Evolutionary conservation across 1,140 invertebrate genomes (phyloP).

Genomic region (Leptopilina boulardi): DNA sequence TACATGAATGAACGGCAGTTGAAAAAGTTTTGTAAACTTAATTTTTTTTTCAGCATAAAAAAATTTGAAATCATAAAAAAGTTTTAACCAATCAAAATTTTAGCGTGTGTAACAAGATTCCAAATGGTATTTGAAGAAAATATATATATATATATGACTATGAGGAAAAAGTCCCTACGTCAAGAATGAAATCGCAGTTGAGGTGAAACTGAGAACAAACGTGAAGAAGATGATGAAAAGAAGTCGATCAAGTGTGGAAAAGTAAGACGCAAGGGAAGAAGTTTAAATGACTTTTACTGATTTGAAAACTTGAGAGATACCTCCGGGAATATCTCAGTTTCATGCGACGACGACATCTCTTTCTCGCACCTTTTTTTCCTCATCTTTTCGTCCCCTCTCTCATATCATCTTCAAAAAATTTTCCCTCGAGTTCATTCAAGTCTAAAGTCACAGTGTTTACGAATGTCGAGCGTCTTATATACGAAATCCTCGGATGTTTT

Average conservation of each 20-base stretch:
- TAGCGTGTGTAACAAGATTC: too few relatives aligned
- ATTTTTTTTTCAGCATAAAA: too few relatives aligned
- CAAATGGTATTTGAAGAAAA: too few relatives aligned
- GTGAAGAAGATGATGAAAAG: slow-evolving; percentile 41
- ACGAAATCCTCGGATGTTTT: slow-evolving; percentile 59
- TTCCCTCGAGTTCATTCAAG: slow-evolving; percentile 29
- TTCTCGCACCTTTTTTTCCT: slow-evolving; percentile 35
- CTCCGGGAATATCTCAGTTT: slow-evolving; percentile 58
- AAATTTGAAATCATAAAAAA: too few relatives aligned
- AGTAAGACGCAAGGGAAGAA: slow-evolving; percentile 61
- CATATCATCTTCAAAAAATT: slow-evolving; percentile 45
- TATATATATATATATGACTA: too few relatives aligned
- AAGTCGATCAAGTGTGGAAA: slow-evolving; percentile 48
- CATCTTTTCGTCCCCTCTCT: slow-evolving; percentile 38
- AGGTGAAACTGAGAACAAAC: neutral
- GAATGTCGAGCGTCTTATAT: slow-evolving; percentile 57
- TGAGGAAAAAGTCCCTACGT: too few relatives aligned
- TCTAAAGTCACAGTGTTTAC: slow-evolving; percentile 56
- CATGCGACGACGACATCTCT: neutral
- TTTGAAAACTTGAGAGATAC: slow-evolving; percentile 70
- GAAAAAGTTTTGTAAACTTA: too few relatives aligned
- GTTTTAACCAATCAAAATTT: too few relatives aligned
- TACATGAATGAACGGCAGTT: too few relatives aligned
- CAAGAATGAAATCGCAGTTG: neutral
- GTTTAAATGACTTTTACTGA: slow-evolving; percentile 73